Evolutionary conservation across 2,888 invertebrate genomes (phyloP).

Genomic region (Apotomis capreana): DNA sequence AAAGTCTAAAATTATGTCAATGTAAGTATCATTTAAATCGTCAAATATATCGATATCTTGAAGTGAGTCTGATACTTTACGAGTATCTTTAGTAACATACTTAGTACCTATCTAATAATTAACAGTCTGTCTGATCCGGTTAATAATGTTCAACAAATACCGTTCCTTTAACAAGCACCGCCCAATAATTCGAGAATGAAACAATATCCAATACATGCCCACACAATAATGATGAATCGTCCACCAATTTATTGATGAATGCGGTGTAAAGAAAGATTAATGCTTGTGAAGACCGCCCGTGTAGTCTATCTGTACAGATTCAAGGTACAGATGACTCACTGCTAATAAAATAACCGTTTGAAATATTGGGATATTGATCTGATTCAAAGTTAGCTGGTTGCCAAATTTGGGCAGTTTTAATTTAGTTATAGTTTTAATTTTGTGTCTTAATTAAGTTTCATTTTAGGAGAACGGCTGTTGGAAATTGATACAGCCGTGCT

Average conservation of each 20-base stretch:
- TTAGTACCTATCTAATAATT: too few relatives aligned
- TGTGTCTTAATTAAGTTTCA: background rate
- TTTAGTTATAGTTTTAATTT: background rate
- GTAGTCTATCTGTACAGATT: constrained; percentile 51
- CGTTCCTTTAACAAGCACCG: background rate
- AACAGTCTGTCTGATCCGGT: too few relatives aligned
- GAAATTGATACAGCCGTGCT: background rate
- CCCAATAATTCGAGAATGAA: background rate
- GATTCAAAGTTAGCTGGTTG: background rate
- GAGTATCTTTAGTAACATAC: too few relatives aligned
- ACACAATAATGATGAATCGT: constrained; percentile 33
- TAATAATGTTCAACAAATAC: too few relatives aligned
- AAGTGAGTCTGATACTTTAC: too few relatives aligned
- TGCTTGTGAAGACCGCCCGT: constrained; percentile 53
- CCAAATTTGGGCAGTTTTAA: background rate
- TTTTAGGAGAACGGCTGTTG: background rate
- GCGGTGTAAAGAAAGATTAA: constrained; percentile 58
- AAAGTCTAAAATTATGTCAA: too few relatives aligned
- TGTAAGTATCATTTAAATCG: too few relatives aligned
- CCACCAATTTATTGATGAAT: constrained; percentile 56
- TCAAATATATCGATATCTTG: too few relatives aligned
- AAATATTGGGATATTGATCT: background rate
- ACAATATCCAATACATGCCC: background rate
- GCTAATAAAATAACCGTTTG: background rate
- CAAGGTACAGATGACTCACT: constrained; percentile 12